A percentile compares a stretch with the other conserved stretches of the same genome.
Conservation (phyloP, 1,140 invertebrate genomes). For the Rhopalosiphum padi region DNA sequence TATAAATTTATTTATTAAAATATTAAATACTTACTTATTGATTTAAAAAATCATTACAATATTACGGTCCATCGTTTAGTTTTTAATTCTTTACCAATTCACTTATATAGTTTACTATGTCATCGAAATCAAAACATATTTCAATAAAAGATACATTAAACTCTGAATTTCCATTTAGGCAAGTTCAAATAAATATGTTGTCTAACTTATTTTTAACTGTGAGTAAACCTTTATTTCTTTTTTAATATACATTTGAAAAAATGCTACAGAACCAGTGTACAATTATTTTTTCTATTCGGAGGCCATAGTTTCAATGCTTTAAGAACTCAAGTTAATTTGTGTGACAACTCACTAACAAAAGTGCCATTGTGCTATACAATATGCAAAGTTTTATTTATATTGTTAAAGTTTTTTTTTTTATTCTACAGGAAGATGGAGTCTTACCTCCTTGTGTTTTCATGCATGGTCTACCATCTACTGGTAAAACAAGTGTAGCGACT, state of each 20-base stretch:
- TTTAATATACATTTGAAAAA: not conserved
- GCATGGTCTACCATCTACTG: slow-evolving; percentile 80
- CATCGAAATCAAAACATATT: not conserved
- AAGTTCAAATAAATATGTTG: slow-evolving; percentile 44
- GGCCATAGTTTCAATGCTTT: not conserved
- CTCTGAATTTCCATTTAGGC: slow-evolving; percentile 46
- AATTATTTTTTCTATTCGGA: not conserved
- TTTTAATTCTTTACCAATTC: not conserved
- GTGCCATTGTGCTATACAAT: not conserved
- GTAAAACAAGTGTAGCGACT: slow-evolving; percentile 77
- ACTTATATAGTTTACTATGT: not conserved
- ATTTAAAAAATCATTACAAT: not conserved
- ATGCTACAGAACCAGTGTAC: not conserved
- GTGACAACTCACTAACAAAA: not conserved
- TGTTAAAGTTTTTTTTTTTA: not conserved
- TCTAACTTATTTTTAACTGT: slow-evolving; percentile 36
- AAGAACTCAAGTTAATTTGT: not conserved
- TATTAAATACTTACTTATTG: no score
- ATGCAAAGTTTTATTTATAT: not conserved
- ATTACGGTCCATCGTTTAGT: not conserved
- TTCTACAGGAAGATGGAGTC: slow-evolving; percentile 56
- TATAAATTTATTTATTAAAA: no score
- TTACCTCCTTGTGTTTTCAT: slow-evolving; percentile 69
- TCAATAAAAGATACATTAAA: slow-evolving; percentile 5
- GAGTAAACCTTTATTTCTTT: not conserved